Evolutionary conservation across 2,797 vertebrate species (phyloP).

Genomic region (Phalanger gymnotis): DNA sequence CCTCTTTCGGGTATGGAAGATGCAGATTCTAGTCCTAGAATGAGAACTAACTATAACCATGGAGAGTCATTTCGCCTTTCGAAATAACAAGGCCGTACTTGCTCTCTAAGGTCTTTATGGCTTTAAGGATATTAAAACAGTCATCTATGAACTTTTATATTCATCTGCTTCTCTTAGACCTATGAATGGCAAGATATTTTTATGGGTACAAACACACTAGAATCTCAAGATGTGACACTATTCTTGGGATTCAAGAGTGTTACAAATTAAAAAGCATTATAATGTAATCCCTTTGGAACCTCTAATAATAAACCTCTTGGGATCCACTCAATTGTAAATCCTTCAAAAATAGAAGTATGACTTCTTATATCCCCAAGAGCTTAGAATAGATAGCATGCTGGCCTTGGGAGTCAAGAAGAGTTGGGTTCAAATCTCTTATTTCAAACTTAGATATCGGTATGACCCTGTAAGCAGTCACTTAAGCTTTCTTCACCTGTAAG

Average conservation of each 20-base stretch:
- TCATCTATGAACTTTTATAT: neutral
- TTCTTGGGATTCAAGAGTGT: neutral
- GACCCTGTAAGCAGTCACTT: neutral
- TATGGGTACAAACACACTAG: neutral
- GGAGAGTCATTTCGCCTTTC: neutral
- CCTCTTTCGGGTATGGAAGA: neutral
- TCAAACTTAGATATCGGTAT: neutral
- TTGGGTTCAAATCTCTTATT: neutral
- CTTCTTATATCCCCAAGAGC: neutral
- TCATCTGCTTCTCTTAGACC: neutral
- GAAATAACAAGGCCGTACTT: neutral
- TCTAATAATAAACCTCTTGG: neutral
- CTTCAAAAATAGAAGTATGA: neutral
- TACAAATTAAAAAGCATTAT: neutral
- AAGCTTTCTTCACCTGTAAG: neutral
- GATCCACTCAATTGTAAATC: neutral
- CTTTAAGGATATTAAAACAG: neutral
- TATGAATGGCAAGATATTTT: neutral
- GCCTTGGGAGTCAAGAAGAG: neutral
- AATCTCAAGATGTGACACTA: neutral
- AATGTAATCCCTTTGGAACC: neutral
- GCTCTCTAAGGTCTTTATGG: neutral
- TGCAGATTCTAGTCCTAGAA: neutral
- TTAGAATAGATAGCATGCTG: neutral
- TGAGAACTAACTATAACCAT: neutral